Evolutionary conservation across 2,888 invertebrate genomes (phyloP).

Genomic region (Mythimna loreyi): DNA sequence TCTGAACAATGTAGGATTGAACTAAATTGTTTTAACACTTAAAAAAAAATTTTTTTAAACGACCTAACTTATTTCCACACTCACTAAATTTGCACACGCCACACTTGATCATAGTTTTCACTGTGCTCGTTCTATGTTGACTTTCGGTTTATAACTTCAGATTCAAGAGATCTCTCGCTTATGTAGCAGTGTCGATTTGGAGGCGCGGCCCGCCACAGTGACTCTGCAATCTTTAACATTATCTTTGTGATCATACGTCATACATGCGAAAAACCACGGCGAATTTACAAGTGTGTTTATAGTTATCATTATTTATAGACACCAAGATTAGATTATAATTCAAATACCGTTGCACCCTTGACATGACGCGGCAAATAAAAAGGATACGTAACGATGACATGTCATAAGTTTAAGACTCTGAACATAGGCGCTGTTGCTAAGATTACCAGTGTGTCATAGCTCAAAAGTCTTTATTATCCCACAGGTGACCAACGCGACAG

Average conservation of each 20-base stretch:
- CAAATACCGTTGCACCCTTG: constrained; percentile 19
- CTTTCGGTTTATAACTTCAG: constrained; percentile 10
- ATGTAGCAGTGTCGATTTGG: constrained; percentile 22
- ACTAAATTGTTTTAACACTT: no score
- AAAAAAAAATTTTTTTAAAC: not conserved
- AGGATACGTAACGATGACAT: constrained; percentile 33
- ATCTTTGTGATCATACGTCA: constrained; percentile 30
- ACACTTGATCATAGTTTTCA: not conserved
- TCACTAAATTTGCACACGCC: constrained; percentile 17
- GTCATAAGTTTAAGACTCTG: not conserved
- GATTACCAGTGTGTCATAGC: constrained; percentile 15
- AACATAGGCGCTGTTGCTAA: constrained; percentile 17
- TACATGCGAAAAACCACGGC: not conserved
- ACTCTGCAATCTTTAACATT: constrained; percentile 19
- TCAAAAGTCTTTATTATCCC: constrained; percentile 9
- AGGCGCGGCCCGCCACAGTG: constrained; percentile 28
- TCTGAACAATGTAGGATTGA: no score
- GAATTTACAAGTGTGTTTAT: not conserved
- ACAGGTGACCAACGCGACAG: constrained; percentile 94
- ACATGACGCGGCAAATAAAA: constrained; percentile 24
- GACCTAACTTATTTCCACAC: constrained; percentile 2
- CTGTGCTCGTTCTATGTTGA: constrained; percentile 11
- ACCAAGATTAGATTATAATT: constrained; percentile 23
- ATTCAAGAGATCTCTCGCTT: constrained; percentile 1
- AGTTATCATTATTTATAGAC: constrained; percentile 12